Conservation (phyloP, 2,888 invertebrate species). For the Tachina lurida region DNA sequence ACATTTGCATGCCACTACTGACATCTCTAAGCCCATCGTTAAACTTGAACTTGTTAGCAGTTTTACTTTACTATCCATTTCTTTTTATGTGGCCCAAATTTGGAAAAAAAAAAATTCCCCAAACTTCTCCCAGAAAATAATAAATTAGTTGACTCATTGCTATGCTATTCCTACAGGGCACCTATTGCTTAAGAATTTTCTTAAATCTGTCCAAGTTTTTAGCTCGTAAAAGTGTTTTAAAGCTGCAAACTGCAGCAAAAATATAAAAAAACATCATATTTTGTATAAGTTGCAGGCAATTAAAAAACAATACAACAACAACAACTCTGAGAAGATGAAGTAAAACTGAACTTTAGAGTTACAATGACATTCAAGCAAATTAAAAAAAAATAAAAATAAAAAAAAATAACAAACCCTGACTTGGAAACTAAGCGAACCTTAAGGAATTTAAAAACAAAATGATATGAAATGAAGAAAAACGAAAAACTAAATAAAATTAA, state of each 20-base stretch:
- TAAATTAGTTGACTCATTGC: background rate
- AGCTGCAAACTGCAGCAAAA: slow-evolving; percentile 35
- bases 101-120: no score
- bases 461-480: slow-evolving; percentile 43
- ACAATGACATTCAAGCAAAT: slow-evolving; percentile 58
- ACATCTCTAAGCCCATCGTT: no score
- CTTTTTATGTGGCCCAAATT: no score
- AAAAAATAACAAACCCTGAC: background rate
- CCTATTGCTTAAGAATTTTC: slow-evolving; percentile 7
- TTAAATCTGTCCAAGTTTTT: slow-evolving; percentile 70
- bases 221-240: slow-evolving; percentile 78
- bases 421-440: slow-evolving; percentile 41
- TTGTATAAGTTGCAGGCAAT: slow-evolving; percentile 51
- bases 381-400: background rate
- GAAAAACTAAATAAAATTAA: slow-evolving; percentile 61
- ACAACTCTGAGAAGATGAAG: slow-evolving; percentile 20
- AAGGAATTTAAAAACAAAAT: slow-evolving; percentile 42
- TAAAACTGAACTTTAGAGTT: slow-evolving; percentile 57
- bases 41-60: no score
- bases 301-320: slow-evolving; percentile 51
- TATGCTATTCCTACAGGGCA: slow-evolving; percentile 4
- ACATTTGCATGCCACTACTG: no score
- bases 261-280: slow-evolving; percentile 34
- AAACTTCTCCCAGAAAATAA: no score
- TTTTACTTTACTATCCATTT: no score